Evolutionary conservation across 35 echinoderm and acorn worm species (phyloP).

Genomic region (Stichopus chloronotus): DNA sequence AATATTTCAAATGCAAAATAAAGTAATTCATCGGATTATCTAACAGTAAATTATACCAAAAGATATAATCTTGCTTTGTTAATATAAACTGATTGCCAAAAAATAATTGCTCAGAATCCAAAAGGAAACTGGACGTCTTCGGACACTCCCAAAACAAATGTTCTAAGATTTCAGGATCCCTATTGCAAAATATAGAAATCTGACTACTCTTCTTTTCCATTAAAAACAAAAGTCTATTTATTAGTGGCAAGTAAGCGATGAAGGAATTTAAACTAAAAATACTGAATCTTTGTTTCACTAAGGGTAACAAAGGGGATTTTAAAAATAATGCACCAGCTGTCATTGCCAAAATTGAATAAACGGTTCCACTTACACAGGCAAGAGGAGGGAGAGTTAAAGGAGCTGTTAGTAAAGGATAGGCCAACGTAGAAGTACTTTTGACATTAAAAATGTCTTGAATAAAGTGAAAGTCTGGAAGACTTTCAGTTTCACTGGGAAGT

Average conservation of each 20-base stretch:
- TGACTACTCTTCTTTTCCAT: background rate
- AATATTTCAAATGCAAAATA: no score
- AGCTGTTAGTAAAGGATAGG: no score
- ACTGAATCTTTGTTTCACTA: background rate
- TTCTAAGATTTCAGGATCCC: background rate
- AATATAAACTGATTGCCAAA: conserved; percentile 23
- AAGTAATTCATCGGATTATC: background rate
- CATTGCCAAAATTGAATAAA: no score
- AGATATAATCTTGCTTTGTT: conserved; percentile 2
- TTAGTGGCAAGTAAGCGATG: conserved; percentile 29
- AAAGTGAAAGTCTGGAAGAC: no score
- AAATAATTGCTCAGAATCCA: background rate
- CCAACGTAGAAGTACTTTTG: no score
- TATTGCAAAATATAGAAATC: background rate
- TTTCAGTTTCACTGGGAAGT: no score
- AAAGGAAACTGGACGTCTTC: background rate
- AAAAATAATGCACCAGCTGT: no score
- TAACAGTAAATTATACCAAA: conserved; percentile 7
- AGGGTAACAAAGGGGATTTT: no score
- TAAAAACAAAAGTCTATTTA: background rate
- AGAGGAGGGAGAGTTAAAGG: background rate
- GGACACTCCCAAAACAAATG: conserved; percentile 3
- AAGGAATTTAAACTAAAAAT: background rate
- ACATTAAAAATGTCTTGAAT: no score
- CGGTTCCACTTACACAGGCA: background rate